Evolutionary conservation across 2,113 vertebrate genomes (phyloP), one percentile per base, ranked within the genome.

Genomic region (Onychorhynchus coronatus): DNA sequence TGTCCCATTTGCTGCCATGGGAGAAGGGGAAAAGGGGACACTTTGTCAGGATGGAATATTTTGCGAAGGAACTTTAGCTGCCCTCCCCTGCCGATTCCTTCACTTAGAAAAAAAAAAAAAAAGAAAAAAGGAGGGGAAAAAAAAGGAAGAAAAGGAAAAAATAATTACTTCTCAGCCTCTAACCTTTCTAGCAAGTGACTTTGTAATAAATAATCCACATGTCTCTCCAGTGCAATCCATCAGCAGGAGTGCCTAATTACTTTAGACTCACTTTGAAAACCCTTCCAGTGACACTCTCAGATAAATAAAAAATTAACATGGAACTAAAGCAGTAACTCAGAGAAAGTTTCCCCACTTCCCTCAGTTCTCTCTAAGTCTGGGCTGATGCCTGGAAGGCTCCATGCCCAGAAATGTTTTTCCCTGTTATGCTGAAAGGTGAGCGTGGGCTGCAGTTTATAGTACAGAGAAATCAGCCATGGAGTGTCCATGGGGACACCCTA

Each of bases 111-210:
- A 58, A 55, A 30, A 70, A 59, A 56, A 80, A 46, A 49, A 49
- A 49, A 70, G 35, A 7, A 92, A 93, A n/a, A n/a, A n/a, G n/a
- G 88, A 84, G 93, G 91, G 90, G 95, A 97, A 98, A 98, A 98
- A 47, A 75, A 31, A 1, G 8, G 47, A 88, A 90, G 76, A 95
- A 96, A 95, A 92, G 97, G 95, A 96, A 97, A 97, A 98, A 98
- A 98, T 97, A 98, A 98, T 98, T 98, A 98, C 97, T 98, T 97
- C 97, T 97, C 98, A 98, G 98, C 98, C 98, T 98, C 98, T 98
- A 98, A 98, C 98, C 98, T 98, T 98, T 98, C 98, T 89, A 96
- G 98, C 98, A 97, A 98, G 98, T 96, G 98, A 98, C 98, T 98
- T 59, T 88, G 98, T 98, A 97, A 98, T 98, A 98, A 98, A 98